Percentiles rank a stretch among this genome's conserved stretches.
Conservation (phyloP, 2,113 vertebrate genomes). For the Ptyas mucosa region DNA sequence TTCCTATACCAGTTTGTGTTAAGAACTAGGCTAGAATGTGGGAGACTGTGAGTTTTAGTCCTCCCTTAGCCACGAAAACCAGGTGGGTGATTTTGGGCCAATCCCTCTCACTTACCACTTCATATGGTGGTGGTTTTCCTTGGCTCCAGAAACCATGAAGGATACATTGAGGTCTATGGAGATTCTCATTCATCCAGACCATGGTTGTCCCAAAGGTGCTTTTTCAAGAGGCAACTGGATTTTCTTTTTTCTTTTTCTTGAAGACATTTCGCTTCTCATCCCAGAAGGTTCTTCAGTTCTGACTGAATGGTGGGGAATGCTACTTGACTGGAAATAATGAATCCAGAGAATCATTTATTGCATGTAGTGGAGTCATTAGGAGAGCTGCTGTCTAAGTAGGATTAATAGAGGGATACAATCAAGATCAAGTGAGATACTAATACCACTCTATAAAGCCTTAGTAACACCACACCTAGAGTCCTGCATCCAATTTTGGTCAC, state of each 20-base stretch:
- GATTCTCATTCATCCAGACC: too few species aligned
- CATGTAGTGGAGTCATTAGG: not conserved
- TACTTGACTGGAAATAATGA: not conserved
- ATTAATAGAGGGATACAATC: too few species aligned
- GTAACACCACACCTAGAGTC: too few species aligned
- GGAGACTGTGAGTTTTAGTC: not conserved
- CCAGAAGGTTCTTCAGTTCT: not conserved
- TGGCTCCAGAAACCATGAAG: not conserved
- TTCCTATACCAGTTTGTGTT: not conserved
- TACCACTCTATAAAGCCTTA: too few species aligned
- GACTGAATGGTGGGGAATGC: not conserved
- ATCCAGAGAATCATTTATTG: not conserved
- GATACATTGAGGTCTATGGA: too few species aligned
- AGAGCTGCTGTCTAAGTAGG: not conserved
- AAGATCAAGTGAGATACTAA: too few species aligned
- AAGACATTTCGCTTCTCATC: not conserved
- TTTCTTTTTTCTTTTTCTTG: not conserved
- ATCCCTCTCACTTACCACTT: not conserved
- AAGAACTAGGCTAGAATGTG: not conserved
- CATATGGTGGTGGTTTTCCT: not conserved
- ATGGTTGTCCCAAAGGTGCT: not conserved
- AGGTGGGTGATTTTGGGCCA: not conserved
- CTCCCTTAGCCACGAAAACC: not conserved
- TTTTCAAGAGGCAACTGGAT: not conserved
- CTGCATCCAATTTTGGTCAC: too few species aligned